phyloP scores from a whole-genome alignment of 2,888 invertebrate genomes.

The Chalcosyrphus nemorum region DNA sequence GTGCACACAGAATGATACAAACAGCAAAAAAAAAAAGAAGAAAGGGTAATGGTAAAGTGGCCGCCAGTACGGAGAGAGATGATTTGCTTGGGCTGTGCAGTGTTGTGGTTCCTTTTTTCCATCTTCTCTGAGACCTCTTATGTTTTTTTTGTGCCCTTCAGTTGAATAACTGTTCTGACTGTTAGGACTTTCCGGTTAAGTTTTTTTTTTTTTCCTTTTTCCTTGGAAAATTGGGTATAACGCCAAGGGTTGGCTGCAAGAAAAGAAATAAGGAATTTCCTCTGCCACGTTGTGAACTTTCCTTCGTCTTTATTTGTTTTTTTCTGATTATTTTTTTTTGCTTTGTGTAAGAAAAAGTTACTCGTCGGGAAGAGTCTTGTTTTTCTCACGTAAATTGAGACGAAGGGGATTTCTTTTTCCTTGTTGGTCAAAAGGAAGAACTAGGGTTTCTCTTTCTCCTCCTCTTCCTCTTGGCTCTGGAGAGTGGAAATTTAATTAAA shows the following conservation, averaged over 20 bases:
- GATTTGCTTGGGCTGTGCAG: slow-evolving; percentile 61
- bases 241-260: background rate
- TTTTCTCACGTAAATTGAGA: slow-evolving; percentile 52
- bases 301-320: no score
- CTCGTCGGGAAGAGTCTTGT: slow-evolving; percentile 18
- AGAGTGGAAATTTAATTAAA: slow-evolving; percentile 70
- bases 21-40: background rate
- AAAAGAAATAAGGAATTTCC: slow-evolving; percentile 22
- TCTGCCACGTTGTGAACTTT: slow-evolving; percentile 27
- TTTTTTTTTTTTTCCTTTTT: slow-evolving; percentile 43
- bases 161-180: slow-evolving; percentile 67
- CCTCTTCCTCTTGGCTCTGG: no score
- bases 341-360: slow-evolving; percentile 14
- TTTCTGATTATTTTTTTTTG: background rate
- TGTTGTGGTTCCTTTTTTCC: background rate
- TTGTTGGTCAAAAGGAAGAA: background rate
- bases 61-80: slow-evolving; percentile 59
- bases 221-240: slow-evolving; percentile 40
- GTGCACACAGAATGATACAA: background rate
- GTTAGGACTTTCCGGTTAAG: slow-evolving; percentile 63
- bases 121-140: background rate
- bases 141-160: slow-evolving; percentile 9
- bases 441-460: background rate
- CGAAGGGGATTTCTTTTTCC: no score
- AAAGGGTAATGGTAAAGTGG: slow-evolving; percentile 62